Percentiles rank a stretch among this genome's conserved stretches.
These are phyloP conservation scores for Seira musarum DNA, from an alignment of 2,888 invertebrate genomes.

Conservation along the genomic window DNA sequence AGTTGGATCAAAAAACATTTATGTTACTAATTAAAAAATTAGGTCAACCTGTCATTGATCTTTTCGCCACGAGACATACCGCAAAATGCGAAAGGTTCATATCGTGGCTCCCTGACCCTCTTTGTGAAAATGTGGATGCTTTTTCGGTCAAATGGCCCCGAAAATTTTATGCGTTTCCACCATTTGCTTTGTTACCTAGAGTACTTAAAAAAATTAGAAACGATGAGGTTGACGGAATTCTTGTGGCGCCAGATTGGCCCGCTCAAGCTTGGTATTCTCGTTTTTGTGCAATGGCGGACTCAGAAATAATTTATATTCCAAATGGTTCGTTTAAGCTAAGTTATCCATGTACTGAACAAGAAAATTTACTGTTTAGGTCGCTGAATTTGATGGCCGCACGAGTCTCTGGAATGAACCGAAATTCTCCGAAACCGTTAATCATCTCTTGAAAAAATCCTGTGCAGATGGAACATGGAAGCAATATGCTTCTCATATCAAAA, in stretches of 20 bases:
- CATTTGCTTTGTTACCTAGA: conserved; percentile 38
- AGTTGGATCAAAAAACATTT: conserved; percentile 4
- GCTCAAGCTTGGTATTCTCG: conserved; percentile 51
- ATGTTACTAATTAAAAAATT: neutral
- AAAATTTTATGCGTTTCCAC: conserved; percentile 48
- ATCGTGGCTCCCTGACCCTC: conserved; percentile 43
- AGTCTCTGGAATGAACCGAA: neutral
- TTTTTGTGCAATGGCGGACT: neutral
- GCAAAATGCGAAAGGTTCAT: conserved; percentile 28
- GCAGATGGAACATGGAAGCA: conserved; percentile 27
- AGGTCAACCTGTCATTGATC: conserved; percentile 40
- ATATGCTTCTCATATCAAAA: conserved; percentile 27
- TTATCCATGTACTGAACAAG: neutral
- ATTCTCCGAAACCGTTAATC: neutral
- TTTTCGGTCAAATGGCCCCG: conserved; percentile 39
- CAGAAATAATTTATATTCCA: neutral
- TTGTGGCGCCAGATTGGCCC: conserved; percentile 51
- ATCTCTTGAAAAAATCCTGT: conserved; percentile 21
- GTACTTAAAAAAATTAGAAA: conserved; percentile 41
- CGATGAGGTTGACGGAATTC: conserved; percentile 27
- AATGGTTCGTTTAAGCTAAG: neutral
- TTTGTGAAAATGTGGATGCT: conserved; percentile 32
- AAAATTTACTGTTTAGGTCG: neutral
- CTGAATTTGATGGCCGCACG: neutral
- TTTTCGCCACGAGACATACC: conserved; percentile 36